A percentile compares a stretch with the other conserved stretches of the same genome.
Evolutionary conservation across 2,797 vertebrate genomes (phyloP).

Genomic region (Dromococcyx pavoninus): DNA sequence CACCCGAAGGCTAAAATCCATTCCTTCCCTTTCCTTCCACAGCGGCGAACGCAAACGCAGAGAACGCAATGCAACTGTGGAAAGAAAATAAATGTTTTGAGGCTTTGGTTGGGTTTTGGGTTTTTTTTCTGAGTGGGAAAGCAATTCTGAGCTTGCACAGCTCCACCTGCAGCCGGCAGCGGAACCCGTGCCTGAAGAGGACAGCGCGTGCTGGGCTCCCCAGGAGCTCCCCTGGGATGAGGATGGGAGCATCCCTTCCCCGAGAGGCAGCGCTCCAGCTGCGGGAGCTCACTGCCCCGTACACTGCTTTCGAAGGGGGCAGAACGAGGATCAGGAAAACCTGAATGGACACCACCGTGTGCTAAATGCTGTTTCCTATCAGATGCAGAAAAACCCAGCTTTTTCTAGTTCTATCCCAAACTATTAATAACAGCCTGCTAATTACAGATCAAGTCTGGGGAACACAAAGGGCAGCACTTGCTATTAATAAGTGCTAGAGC

Average conservation of each 20-base stretch:
- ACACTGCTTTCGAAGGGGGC: neutral
- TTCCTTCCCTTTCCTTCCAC: neutral
- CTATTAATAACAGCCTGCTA: no score
- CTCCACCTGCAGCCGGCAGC: slow-evolving; percentile 21
- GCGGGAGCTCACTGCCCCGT: no score
- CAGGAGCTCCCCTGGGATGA: neutral
- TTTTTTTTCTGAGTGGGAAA: neutral
- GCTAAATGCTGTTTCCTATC: neutral
- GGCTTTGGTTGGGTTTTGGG: neutral
- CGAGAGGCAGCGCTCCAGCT: neutral
- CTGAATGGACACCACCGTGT: rapidly evolving
- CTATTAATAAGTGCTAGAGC: neutral
- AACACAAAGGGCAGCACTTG: neutral
- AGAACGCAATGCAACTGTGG: neutral
- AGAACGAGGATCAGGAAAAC: neutral
- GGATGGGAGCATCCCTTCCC: neutral
- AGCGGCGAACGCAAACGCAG: neutral
- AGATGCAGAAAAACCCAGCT: neutral
- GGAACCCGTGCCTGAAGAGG: neutral
- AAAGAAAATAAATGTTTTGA: neutral
- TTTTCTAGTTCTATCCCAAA: neutral
- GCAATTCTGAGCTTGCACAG: neutral
- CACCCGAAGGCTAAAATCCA: neutral
- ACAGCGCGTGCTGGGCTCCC: neutral
- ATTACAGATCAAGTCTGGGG: neutral